A percentile compares a stretch with the other conserved stretches of the same genome.
These are phyloP conservation scores for Rynchops niger DNA, from an alignment of 2,113 vertebrate genomes.

Conservation along the genomic window DNA sequence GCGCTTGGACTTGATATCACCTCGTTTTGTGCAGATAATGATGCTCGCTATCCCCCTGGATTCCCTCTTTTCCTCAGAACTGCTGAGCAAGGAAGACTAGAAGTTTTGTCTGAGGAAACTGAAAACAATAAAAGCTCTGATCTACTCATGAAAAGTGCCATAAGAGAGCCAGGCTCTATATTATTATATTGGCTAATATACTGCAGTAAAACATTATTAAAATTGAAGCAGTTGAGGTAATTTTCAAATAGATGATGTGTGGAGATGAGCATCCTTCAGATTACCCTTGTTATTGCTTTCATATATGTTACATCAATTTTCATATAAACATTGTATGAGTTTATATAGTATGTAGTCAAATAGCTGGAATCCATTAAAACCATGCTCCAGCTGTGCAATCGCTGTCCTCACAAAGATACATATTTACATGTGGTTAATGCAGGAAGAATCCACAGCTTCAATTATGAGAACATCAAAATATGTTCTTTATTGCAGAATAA, in stretches of 20 bases:
- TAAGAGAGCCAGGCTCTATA: not conserved
- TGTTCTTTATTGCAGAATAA: conserved; percentile 55
- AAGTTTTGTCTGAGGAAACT: not conserved
- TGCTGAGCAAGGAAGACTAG: not conserved
- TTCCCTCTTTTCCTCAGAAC: not conserved
- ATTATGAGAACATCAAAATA: conserved; percentile 45
- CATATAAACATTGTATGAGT: not conserved
- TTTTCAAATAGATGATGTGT: not conserved
- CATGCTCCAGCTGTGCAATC: conserved; percentile 52
- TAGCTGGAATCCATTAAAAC: conserved; percentile 52
- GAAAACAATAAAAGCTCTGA: conserved; percentile 17
- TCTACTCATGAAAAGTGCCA: not conserved
- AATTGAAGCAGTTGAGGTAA: not conserved
- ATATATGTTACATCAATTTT: not conserved
- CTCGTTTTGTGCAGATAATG: not conserved
- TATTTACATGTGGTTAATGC: conserved; percentile 35
- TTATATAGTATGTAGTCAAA: not conserved
- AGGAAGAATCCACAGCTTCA: conserved; percentile 19
- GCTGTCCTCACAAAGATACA: conserved; percentile 22
- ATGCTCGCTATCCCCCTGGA: not conserved
- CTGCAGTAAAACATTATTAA: not conserved
- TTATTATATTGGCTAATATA: not conserved
- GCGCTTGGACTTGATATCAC: not conserved
- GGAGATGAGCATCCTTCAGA: not conserved
- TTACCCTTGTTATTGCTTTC: not conserved